These are phyloP conservation scores for Drosophila nikananu DNA, from an alignment of 1,140 invertebrate species.

Conservation along the genomic window DNA sequence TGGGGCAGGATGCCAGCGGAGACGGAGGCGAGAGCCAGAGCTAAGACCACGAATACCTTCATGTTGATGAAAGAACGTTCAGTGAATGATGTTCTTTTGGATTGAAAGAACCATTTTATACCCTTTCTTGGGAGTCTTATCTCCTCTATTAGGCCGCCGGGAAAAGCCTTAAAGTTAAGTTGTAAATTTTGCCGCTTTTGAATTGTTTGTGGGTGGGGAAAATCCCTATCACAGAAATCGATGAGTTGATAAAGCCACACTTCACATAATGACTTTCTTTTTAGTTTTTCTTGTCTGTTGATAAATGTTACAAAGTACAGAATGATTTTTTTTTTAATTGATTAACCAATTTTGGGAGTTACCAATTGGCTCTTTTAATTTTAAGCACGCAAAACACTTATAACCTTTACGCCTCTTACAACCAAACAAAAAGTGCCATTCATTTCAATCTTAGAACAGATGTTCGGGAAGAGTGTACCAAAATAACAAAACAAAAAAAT, in stretches of 20 bases:
- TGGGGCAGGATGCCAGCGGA: constrained; percentile 63
- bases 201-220: not conserved
- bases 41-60: constrained; percentile 71
- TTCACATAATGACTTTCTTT: not conserved
- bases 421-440: no score
- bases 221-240: constrained; percentile 14
- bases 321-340: not conserved
- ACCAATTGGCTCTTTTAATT: no score
- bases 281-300: not conserved
- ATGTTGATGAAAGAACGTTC: constrained; percentile 43
- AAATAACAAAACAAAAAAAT: no score
- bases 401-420: no score
- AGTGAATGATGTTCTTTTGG: constrained; percentile 45
- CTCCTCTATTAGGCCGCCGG: not conserved
- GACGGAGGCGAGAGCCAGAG: constrained; percentile 59
- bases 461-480: no score
- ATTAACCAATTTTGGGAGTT: no score
- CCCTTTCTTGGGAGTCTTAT: not conserved
- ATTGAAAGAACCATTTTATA: constrained; percentile 30
- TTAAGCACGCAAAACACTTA: no score
- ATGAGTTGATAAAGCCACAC: not conserved
- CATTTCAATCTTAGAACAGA: no score
- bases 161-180: not conserved
- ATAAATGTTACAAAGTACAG: not conserved
- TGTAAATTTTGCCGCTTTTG: not conserved